Base-by-base conservation (phyloP, 2,797 vertebrate species). In the Onychomys arenicola region DNA sequence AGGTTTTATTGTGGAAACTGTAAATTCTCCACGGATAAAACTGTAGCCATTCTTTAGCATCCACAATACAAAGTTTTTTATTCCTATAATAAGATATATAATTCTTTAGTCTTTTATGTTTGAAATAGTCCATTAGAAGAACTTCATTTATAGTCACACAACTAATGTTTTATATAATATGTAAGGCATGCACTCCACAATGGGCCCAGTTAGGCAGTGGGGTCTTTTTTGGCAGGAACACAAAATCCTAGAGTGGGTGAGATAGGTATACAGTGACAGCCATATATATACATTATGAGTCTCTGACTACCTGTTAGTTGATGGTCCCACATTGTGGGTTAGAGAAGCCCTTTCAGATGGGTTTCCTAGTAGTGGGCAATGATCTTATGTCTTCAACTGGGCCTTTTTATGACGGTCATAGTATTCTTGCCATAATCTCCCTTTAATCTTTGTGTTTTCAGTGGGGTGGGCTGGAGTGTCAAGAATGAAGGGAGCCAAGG, bases 21-120 rank as follows among this genome's bases (percentile, higher is more conserved):
- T 34, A 83, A 93, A 46, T 61, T 85, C 81, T 94, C 73, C 63
- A 8, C 93, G 73, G 73, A 59, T 46, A 73, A 95, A 52, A 90
- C 25, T 52, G 8, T 5, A 65, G 14, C 43, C 93, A 65, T 55
- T 77, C 52, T 81, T 94, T 25, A 40, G 82, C 67, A 97, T 27
- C 49, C 55, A 84, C 43, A 77, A 94, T 81, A 86, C 61, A 85
- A 96, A 77, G 49, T 61, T 83, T 55, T 88, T 96, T 59, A 67
- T 34, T 88, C 59, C 5, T 78, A 2, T 88, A 85, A 93, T 69
- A 90, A 61, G 91, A 82, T n/a, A 52, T 76, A 34, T 5, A 92
- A 29, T 67, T 87, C 57, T 88, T 23, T 71, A 86, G 43, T n/a
- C 76, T 83, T 93, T n/a, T 83, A 57, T 82, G 83, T 29, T 55